phyloP scores from a whole-genome alignment of 1,140 invertebrate genomes.

The Protaetia brevitarsis region DNA sequence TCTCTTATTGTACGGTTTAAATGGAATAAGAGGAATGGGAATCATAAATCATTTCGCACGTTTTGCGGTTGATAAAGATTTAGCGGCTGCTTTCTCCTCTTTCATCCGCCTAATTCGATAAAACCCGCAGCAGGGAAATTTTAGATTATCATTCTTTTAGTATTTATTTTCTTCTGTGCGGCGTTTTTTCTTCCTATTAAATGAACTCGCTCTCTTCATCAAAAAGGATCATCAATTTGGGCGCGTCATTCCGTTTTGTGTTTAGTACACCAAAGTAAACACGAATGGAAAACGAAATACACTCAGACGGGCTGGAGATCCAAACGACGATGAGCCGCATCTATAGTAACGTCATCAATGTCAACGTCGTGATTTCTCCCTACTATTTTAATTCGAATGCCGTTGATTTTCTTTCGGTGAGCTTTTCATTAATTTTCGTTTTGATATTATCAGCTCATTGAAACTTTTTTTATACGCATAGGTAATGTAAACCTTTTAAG shows the following conservation, averaged over 20 bases:
- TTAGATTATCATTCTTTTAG: slow-evolving; percentile 31
- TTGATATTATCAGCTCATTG: no score
- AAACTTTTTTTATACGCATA: no score
- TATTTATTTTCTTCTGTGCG: slow-evolving; percentile 30
- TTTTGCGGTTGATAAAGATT: slow-evolving; percentile 32
- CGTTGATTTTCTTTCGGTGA: neutral
- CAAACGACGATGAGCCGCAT: neutral
- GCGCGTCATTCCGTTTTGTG: slow-evolving; percentile 13
- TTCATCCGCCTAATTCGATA: slow-evolving; percentile 29
- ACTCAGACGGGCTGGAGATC: neutral
- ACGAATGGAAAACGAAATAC: slow-evolving; percentile 11
- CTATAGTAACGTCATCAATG: neutral
- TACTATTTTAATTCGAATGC: neutral
- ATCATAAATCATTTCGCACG: slow-evolving; percentile 26
- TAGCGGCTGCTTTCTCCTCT: slow-evolving; percentile 27
- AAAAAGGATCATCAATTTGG: slow-evolving; percentile 26
- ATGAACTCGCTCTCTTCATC: neutral
- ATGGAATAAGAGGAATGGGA: slow-evolving; percentile 22
- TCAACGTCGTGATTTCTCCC: neutral
- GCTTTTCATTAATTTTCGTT: slow-evolving; percentile 1
- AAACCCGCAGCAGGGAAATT: slow-evolving; percentile 27
- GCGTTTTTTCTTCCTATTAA: neutral
- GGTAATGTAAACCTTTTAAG: no score
- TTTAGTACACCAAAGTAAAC: slow-evolving; percentile 16
- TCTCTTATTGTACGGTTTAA: slow-evolving; percentile 19